These are phyloP conservation scores for Thyatira batis DNA, from an alignment of 2,888 invertebrate species.

Conservation along the genomic window DNA sequence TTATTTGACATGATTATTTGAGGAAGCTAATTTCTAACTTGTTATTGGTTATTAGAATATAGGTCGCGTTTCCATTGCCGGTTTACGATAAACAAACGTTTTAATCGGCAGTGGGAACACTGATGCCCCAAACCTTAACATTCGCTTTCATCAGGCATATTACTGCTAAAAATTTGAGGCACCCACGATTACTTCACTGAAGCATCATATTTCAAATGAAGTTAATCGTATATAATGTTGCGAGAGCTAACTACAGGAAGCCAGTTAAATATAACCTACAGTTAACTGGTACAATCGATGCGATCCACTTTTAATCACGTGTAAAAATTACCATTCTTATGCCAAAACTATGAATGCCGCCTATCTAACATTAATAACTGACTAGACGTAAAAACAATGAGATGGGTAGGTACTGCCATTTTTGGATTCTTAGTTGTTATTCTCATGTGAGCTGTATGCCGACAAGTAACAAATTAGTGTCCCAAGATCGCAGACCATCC, in stretches of 20 bases:
- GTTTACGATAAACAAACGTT: background rate
- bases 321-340: conserved; percentile 45
- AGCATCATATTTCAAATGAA: conserved; percentile 29
- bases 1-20: conserved; percentile 18
- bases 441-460: background rate
- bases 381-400: conserved; percentile 72
- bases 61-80: background rate
- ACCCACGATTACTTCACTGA: conserved; percentile 22
- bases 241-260: conserved; percentile 43
- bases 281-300: conserved; percentile 39
- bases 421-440: background rate
- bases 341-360: conserved; percentile 51
- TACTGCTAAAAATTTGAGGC: background rate
- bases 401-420: conserved; percentile 31
- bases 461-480: background rate
- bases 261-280: conserved; percentile 41
- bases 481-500: conserved; percentile 11
- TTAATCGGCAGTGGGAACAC: background rate
- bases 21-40: conserved; percentile 1
- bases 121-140: background rate
- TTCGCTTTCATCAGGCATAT: background rate
- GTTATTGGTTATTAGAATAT: background rate
- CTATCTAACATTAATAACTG: conserved; percentile 63
- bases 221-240: conserved; percentile 22
- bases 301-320: conserved; percentile 31